A percentile compares a stretch with the other conserved stretches of the same genome.
These are phyloP conservation scores for Zaprionus taronus DNA, from an alignment of 1,140 invertebrate species.

Conservation along the genomic window DNA sequence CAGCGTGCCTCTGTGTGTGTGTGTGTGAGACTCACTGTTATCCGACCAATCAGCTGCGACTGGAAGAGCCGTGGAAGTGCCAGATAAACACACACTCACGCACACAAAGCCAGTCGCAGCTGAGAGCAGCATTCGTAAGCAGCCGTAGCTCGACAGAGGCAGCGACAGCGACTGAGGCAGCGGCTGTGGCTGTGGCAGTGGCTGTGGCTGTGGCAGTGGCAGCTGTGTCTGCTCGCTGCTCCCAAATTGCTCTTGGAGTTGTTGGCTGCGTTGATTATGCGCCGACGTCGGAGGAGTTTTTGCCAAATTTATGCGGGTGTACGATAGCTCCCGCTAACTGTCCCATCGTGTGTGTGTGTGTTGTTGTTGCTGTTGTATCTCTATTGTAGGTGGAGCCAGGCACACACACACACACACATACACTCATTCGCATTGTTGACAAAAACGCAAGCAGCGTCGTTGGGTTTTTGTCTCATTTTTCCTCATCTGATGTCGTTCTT, in stretches of 20 bases:
- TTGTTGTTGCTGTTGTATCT: slow-evolving; percentile 55
- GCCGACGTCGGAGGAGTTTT: slow-evolving; percentile 74
- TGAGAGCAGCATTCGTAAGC: slow-evolving; percentile 6
- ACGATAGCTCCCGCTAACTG: slow-evolving; percentile 19
- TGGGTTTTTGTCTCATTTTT: slow-evolving; percentile 53
- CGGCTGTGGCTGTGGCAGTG: neutral
- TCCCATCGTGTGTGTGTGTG: slow-evolving; percentile 12
- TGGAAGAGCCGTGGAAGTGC: slow-evolving; percentile 62
- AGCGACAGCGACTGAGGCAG: neutral
- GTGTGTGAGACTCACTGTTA: slow-evolving; percentile 45
- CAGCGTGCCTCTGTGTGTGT: slow-evolving; percentile 21
- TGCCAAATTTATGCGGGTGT: slow-evolving; percentile 80
- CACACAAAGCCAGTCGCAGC: slow-evolving; percentile 13
- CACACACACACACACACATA: slow-evolving; percentile 38
- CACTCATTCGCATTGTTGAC: slow-evolving; percentile 72
- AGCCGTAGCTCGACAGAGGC: slow-evolving; percentile 1
- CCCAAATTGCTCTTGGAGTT: slow-evolving; percentile 40
- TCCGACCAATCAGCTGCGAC: slow-evolving; percentile 70
- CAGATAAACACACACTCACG: neutral
- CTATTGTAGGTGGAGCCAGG: slow-evolving; percentile 80
- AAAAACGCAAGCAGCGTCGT: slow-evolving; percentile 65
- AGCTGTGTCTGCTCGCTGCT: slow-evolving; percentile 31
- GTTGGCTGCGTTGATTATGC: slow-evolving; percentile 66
- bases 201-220: slow-evolving; percentile 1
- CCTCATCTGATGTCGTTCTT: slow-evolving; percentile 22